These are phyloP conservation scores for Osmerus mordax DNA, from an alignment of 2,113 vertebrate genomes.

Conservation along the genomic window DNA sequence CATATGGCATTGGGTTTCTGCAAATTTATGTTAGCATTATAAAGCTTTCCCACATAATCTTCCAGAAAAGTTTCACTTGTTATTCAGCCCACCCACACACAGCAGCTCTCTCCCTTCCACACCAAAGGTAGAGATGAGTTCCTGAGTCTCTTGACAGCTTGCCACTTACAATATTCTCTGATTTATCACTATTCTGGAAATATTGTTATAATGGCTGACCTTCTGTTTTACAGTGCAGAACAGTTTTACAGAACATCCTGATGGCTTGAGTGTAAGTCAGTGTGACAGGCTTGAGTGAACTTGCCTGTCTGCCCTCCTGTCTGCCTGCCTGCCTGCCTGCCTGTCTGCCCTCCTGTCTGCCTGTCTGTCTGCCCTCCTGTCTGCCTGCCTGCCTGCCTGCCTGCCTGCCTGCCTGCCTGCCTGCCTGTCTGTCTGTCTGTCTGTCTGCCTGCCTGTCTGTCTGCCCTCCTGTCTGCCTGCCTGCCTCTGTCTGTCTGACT, in stretches of 20 bases:
- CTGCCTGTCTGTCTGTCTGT: too few species aligned
- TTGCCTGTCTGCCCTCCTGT: slow-evolving; percentile 18
- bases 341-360: too few species aligned
- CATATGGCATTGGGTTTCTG: neutral
- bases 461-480: too few species aligned
- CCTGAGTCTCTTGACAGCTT: neutral
- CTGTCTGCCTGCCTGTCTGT: too few species aligned
- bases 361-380: too few species aligned
- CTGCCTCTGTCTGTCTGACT: too few species aligned
- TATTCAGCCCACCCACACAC: neutral
- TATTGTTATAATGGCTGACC: slow-evolving; percentile 74
- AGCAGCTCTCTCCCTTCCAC: neutral
- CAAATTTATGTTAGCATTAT: neutral
- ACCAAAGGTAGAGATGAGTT: neutral
- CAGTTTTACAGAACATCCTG: slow-evolving; percentile 48
- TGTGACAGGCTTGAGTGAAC: slow-evolving; percentile 63
- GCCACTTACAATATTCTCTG: slow-evolving; percentile 46
- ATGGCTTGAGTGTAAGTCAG: slow-evolving; percentile 61
- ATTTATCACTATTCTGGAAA: slow-evolving; percentile 64
- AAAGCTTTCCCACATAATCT: neutral
- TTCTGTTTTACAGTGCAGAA: slow-evolving; percentile 60
- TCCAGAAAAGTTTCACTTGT: too few species aligned
- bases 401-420: slow-evolving; percentile 24
- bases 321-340: too few species aligned
- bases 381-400: slow-evolving; percentile 19